Percentiles rank a stretch among this genome's conserved stretches.
Evolutionary conservation across 2,113 vertebrate genomes (phyloP).

Genomic region (Phasianus colchicus): DNA sequence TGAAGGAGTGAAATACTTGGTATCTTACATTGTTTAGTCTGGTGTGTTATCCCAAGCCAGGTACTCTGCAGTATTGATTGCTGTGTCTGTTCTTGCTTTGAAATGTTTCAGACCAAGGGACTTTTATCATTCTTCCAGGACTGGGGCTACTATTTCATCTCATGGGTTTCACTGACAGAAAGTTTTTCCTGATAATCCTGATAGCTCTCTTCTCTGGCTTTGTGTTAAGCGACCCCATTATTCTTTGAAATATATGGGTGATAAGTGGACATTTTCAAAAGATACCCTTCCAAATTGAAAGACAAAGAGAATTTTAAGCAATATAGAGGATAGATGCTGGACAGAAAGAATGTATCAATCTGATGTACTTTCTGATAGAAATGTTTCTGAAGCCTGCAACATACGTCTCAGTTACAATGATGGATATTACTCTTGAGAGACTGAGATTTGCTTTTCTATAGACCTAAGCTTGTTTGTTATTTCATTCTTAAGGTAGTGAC

Average conservation of each 20-base stretch:
- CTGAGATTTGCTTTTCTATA: conserved; percentile 24
- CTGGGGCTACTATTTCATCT: neutral
- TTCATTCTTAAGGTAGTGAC: conserved; percentile 26
- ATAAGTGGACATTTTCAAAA: conserved; percentile 5
- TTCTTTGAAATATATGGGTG: conserved; percentile 11
- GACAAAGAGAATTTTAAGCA: conserved; percentile 36
- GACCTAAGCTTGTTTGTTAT: neutral
- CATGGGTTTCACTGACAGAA: neutral
- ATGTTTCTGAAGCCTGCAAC: conserved; percentile 1
- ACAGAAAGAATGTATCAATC: neutral
- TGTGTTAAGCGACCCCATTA: conserved; percentile 9
- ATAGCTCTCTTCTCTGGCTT: neutral
- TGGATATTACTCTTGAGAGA: neutral
- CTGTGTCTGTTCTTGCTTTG: neutral
- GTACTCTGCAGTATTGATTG: neutral
- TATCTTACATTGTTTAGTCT: neutral
- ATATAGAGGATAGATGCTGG: neutral
- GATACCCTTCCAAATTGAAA: conserved; percentile 2
- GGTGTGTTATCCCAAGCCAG: neutral
- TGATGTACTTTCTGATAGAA: conserved; percentile 37
- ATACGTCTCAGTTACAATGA: conserved; percentile 5
- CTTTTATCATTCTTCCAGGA: neutral
- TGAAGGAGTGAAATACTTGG: neutral
- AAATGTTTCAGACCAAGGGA: neutral
- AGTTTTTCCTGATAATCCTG: neutral